Percentiles rank a stretch among this genome's conserved stretches.
These are phyloP conservation scores for Tachystola acroxantha DNA, from an alignment of 2,888 invertebrate species.

Conservation along the genomic window DNA sequence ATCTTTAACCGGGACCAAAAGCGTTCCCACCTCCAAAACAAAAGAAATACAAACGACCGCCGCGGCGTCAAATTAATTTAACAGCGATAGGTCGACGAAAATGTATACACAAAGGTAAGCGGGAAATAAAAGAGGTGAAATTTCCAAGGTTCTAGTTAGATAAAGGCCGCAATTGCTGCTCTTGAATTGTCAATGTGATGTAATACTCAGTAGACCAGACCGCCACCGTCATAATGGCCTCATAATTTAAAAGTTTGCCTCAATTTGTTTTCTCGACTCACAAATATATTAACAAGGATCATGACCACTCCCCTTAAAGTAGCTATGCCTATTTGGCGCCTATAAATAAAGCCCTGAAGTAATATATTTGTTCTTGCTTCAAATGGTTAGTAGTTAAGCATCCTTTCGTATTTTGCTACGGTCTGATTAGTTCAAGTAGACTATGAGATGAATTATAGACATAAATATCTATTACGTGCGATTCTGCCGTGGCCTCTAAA, in stretches of 20 bases:
- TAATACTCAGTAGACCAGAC: constrained; percentile 17
- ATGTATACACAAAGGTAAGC: constrained; percentile 64
- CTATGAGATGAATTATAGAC: too few species aligned
- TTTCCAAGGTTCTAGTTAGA: constrained; percentile 55
- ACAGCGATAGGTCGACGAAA: constrained; percentile 63
- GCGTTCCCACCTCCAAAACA: constrained; percentile 56
- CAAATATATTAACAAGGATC: constrained; percentile 6
- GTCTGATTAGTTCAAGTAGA: too few species aligned
- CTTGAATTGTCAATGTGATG: constrained; percentile 41
- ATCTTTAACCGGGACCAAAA: constrained; percentile 55
- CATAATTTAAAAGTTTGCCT: constrained; percentile 19
- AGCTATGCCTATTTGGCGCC: not conserved
- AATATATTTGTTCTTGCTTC: not conserved
- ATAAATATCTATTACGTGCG: too few species aligned
- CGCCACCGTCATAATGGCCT: constrained; percentile 11
- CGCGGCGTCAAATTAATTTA: constrained; percentile 66
- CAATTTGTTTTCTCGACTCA: constrained; percentile 4
- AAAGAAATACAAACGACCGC: constrained; percentile 66
- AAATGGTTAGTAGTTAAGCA: too few species aligned
- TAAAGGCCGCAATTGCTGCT: constrained; percentile 50
- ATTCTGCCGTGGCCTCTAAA: too few species aligned
- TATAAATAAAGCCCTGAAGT: not conserved
- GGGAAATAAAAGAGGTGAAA: constrained; percentile 60
- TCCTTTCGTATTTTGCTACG: too few species aligned
- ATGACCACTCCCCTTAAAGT: not conserved